Conservation (phyloP, 2,113 vertebrate genomes). For the Oncorhynchus clarkii region DNA sequence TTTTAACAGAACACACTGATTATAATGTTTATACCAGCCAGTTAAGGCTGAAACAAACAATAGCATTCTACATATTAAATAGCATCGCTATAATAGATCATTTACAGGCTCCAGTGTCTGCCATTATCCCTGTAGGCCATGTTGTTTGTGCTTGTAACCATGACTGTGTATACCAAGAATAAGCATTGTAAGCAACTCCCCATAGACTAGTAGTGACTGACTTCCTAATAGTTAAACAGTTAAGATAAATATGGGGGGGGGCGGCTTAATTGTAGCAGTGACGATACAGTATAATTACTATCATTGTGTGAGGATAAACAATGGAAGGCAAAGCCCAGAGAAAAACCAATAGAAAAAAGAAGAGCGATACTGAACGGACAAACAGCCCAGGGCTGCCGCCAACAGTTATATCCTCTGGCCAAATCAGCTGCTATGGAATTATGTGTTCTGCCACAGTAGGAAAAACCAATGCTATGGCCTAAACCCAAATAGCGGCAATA, state of each 20-base stretch:
- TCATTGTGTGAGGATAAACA: background rate
- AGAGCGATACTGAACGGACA: background rate
- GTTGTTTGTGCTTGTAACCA: no score
- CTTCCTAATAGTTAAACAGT: conserved; percentile 23
- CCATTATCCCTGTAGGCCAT: no score
- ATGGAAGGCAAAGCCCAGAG: background rate
- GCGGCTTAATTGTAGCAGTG: background rate
- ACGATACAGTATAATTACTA: background rate
- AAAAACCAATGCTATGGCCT: background rate
- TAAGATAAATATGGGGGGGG: background rate
- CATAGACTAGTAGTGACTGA: no score
- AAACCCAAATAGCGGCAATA: background rate
- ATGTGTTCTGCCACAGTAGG: background rate
- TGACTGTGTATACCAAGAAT: no score
- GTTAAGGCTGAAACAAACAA: background rate
- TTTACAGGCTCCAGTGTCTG: no score
- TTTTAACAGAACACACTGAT: background rate
- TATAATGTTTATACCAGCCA: background rate
- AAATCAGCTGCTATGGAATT: background rate
- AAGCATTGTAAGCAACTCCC: background rate
- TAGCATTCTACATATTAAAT: background rate
- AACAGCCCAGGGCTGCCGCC: no score
- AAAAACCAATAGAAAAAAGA: background rate
- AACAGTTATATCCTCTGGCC: no score
- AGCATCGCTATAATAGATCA: no score